phyloP scores from a whole-genome alignment of 2,113 vertebrate species.

The Aptenodytes patagonicus region DNA sequence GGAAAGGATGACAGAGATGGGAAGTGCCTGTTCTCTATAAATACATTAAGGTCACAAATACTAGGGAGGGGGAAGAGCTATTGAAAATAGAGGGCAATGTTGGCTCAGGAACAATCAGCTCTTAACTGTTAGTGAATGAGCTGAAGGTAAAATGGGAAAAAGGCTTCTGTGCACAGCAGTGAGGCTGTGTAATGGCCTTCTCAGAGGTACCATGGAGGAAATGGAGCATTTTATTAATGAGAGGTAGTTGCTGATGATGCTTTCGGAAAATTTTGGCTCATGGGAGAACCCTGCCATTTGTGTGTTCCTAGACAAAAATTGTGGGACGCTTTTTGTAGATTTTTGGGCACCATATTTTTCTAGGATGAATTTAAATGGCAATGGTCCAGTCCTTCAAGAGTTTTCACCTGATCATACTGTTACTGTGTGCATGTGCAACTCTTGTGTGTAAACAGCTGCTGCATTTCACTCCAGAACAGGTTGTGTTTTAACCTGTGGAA shows the following conservation, averaged over 20 bases:
- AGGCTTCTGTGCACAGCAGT: not conserved
- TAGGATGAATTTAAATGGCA: not conserved
- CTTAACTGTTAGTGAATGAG: not conserved
- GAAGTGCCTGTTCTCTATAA: not conserved
- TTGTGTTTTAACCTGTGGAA: not conserved
- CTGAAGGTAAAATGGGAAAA: not conserved
- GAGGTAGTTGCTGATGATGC: not conserved
- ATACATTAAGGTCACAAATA: not conserved
- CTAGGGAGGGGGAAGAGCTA: not conserved
- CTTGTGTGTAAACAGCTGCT: not conserved
- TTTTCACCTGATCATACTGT: not conserved
- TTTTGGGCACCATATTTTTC: not conserved
- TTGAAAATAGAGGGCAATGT: conserved; percentile 12
- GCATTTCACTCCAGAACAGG: not conserved
- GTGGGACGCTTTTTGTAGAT: not conserved
- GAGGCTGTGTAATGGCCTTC: not conserved
- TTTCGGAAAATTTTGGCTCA: not conserved
- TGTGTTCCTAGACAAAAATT: not conserved
- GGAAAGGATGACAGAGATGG: not conserved
- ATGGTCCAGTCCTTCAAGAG: not conserved
- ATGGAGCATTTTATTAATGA: not conserved
- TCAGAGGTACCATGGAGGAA: not conserved
- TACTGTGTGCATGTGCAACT: not conserved
- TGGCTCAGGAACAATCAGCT: not conserved
- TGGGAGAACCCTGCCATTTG: not conserved